Base-by-base conservation (phyloP, 2,113 vertebrate genomes). In the Pelvicachromis taeniatus region DNA sequence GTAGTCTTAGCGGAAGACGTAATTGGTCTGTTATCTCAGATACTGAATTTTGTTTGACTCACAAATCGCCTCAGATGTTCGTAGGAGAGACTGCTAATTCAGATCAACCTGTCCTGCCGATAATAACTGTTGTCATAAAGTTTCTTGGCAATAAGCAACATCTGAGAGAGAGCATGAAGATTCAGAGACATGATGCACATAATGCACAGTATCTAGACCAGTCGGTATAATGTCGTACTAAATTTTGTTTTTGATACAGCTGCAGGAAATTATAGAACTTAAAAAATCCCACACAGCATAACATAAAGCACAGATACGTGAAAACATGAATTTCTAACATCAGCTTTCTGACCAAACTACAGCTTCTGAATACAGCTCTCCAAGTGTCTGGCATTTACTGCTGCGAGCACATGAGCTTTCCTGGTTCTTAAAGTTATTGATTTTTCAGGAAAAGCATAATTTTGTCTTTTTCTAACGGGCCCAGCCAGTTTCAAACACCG, bases 401-500 rank as follows among this genome's bases (percentile, higher is more conserved):
- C 9, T 80, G 6, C 55, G 14, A 79, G 17, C 40, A 17, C 33
- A 38, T 3, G 26, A 31, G 45, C 48, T 40, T 13, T 38, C 16
- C 26, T 73, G 6, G 77, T 26, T 50, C 17, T 48, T 26, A 4
- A 33, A 45, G 5, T 29, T 58, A 13, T 31, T 53, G 6, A n/a
- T 61, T 42, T 21, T 4, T 12, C n/a, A 73, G 33, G 12, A 48
- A n/a, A 48, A 56, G 70, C 17, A 1, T 70, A 7, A 29, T 53
- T 14, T 31, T 8, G 4, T 61, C 58, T 9, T 40, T 9, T 11
- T 65, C 16, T 16, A 4, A 4, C 11, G 4, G 0, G 0, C 7
- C 50, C 29, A 45, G 42, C 38, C 14, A 29, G 42, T 29, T 48
- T 90, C 55, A 81, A 75, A 23, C 7, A n/a, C 80, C 89, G 77